Conservation (phyloP, 2,113 vertebrate species). For the Prochilodus magdalenae region DNA sequence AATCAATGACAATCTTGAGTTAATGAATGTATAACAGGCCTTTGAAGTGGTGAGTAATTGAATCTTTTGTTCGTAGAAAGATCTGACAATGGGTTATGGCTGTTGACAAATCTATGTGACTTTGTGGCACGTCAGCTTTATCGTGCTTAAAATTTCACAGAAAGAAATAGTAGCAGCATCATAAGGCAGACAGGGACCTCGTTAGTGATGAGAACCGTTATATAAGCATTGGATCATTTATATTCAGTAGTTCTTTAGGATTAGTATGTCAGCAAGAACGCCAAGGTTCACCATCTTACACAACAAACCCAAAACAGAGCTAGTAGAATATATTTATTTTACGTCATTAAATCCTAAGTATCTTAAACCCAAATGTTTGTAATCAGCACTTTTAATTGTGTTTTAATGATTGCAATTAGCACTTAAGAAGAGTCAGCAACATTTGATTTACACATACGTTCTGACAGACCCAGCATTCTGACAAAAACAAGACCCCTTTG, state of each 20-base stretch:
- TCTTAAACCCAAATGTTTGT: constrained; percentile 56
- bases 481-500: background rate
- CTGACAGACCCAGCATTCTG: background rate
- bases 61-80: constrained; percentile 60
- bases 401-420: constrained; percentile 84
- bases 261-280: background rate
- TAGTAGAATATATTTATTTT: constrained; percentile 14
- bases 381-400: constrained; percentile 80
- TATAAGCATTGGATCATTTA: background rate
- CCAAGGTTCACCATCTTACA: background rate
- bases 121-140: constrained; percentile 14
- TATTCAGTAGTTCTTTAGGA: background rate
- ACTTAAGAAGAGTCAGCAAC: constrained; percentile 75
- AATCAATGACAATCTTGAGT: constrained; percentile 83
- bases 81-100: constrained; percentile 44
- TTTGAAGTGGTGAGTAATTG: constrained; percentile 73
- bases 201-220: background rate
- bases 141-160: constrained; percentile 1
- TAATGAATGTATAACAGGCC: constrained; percentile 79
- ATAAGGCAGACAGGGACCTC: background rate
- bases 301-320: background rate
- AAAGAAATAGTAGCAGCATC: constrained; percentile 2
- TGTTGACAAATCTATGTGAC: constrained; percentile 25
- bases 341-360: constrained; percentile 23
- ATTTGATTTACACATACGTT: constrained; percentile 65